Evolutionary conservation across 2,888 invertebrate genomes (phyloP), one percentile per base, ranked within the genome.

Genomic region (Mythimna lalbum): DNA sequence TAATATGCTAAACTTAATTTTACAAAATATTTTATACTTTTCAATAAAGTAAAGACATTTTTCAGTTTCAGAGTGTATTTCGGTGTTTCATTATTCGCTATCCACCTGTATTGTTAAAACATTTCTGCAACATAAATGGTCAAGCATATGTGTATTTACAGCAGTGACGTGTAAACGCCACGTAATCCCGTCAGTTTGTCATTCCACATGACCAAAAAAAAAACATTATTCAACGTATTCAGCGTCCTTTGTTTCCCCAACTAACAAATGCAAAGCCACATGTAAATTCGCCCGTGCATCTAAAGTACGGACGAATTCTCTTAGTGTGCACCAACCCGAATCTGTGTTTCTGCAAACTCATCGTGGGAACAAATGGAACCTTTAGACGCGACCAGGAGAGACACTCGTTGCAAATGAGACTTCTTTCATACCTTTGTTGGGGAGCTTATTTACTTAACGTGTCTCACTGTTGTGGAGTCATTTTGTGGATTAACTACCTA

Each of bases 321-420:
- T 79, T 72, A 80, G 86, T 90, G 83, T 73, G 73, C 36, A 73
- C 49, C 81, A 72, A 70, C 36, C 89, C 83, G 81, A 85, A 85
- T 79, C 70, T 73, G 82, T 81, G 78, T 82, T 82, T 76, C 66
- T 83, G 89, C 84, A 88, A 92, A 89, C 93, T 92, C 93, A 92
- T 93, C 88, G 89, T 78, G 84, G 85, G 85, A 87, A 91, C 91
- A 92, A 93, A 93, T 90, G 90, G 86, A 86, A 88, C 78, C 84
- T 86, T 91, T 90, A 90, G 87, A 87, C 80, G 82, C 82, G 84
- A 83, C 84, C 75, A 82, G 87, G 87, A 86, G 88, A 89, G 85
- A 88, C 88, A 89, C 91, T 91, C 90, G 85, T 88, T 84, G 89
- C 86, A 93, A 92, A 93, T 93, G 93, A 93, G 91, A 86, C 88